Base-by-base conservation (phyloP, 1,140 invertebrate species). In the Dendrolimus kikuchii region DNA sequence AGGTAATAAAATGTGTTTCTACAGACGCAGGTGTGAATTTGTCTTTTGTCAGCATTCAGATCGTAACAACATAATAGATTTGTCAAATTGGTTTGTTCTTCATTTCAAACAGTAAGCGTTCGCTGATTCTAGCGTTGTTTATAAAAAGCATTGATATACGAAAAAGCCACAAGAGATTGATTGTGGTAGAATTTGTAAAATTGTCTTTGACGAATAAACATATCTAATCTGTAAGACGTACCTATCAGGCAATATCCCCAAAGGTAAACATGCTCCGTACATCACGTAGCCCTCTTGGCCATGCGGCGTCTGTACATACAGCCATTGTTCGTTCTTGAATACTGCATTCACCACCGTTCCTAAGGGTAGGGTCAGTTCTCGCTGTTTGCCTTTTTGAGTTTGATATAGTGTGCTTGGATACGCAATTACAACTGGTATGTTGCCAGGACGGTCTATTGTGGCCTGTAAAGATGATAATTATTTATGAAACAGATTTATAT, bases 291-390 rank as follows among this genome's bases (percentile, higher is more conserved):
- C 93, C 73, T 95, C 93, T 54, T 94, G 91, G 0, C 90, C 92
- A 59, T 94, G 93, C 2, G 93, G 92, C 1, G 94, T 95, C 73
- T 95, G 93, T 2, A 93, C 93, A 66, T 95, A 95, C 2, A 95
- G 74, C 94, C 94, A 95, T 60, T 91, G 90, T 60, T 93, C 91
- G 63, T 93, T 95, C 78, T 94, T 94, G 75, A 95, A 95, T 5
- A 95, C 91, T 0, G 93, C 94, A 71, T 95, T 95, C 0, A 95
- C 93, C 4, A 95, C 93, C 74, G 94, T 95, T 6, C 94, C 94
- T 47, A 95, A 80, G 0, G 94, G 93, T 50, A 95, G 71, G 0
- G 90, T 86, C 40, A 93, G 85, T 75, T 95, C 93, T 23, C 90
- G 88, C 69, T 94, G 93, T 48, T 88, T 89, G 10, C 92, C 92